Base-by-base conservation (phyloP, 1,140 invertebrate genomes). In the Caenorhabditis latens region DNA sequence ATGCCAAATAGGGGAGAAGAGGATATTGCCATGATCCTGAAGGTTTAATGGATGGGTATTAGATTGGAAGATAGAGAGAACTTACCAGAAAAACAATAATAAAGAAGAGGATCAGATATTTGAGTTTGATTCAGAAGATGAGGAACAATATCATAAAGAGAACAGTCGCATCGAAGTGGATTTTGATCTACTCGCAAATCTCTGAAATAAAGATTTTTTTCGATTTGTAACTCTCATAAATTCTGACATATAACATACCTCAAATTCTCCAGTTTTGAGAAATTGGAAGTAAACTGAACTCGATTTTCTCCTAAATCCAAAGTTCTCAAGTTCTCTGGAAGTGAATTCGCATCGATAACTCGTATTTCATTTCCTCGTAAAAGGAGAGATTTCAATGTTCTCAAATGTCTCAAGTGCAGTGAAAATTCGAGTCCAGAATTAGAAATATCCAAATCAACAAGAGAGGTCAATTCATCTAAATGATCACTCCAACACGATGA, bases 301-400 rank as follows among this genome's bases (percentile, higher is more conserved):
- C 85, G 87, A 63, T 88, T 88, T 58, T 88, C 85, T 83, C 83
- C 79, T 19, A 88, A 58, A 75, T 88, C 85, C n/a, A 88, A 46
- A 21, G 79, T 83, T 24, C 71, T 55, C 79, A 88, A 75, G 40
- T 83, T 65, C n/a, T 83, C 58, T n/a, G 87, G 87, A 16, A 88
- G 48, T 11, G 55, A 40, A 24, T 75, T 82, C 4, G 71, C 85
- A 75, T 88, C 79, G 50, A 88, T 79, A 57, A 57, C 21, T 43
- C 50, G 43, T 2, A 88, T 79, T 40, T 67, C 50, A 48, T 88
- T 88, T 67, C 85, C 85, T 21, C 84, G 53, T 11, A 88, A 42
- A 57, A 86, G 21, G 4, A 88, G 42, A 19, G 87, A 86, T 40
- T 79, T 83, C 16, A 88, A 75, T 6, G 58, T 75, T 50, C 50